Conservation (phyloP, 2,113 vertebrate species). For the Nipponia nippon region DNA sequence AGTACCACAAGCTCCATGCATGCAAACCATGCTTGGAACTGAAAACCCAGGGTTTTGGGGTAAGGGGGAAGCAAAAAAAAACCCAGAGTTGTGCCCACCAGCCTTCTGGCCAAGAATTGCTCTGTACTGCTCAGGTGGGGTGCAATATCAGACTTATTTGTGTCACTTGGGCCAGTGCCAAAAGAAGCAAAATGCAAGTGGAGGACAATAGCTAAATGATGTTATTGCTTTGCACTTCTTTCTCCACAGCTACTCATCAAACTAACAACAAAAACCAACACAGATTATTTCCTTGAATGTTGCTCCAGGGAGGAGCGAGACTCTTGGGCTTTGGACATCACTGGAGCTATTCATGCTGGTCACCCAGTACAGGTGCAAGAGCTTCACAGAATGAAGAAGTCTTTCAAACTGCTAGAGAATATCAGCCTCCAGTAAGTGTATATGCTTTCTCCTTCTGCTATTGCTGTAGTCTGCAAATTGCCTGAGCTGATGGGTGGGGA, state of each 20-base stretch:
- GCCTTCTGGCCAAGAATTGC: background rate
- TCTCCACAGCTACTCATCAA: conserved; percentile 84
- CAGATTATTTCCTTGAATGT: conserved; percentile 88
- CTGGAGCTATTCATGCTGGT: conserved; percentile 78
- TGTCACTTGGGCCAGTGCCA: background rate
- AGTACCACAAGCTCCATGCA: background rate
- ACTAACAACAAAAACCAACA: conserved; percentile 81
- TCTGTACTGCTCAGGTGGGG: background rate
- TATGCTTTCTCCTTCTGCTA: background rate
- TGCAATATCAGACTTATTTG: background rate
- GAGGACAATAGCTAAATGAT: background rate
- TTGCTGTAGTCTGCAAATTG: background rate
- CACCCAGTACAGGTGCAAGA: conserved; percentile 57
- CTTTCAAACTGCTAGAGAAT: conserved; percentile 76
- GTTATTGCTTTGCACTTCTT: conserved; percentile 1
- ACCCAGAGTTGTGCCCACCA: background rate
- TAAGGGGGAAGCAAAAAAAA: background rate
- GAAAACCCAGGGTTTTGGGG: background rate
- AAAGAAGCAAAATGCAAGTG: background rate
- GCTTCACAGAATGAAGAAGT: conserved; percentile 63
- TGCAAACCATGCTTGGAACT: background rate
- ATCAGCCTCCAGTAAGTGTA: conserved; percentile 85
- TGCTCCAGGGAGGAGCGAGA: conserved; percentile 91
- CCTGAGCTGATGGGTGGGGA: background rate
- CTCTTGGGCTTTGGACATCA: conserved; percentile 88